Evolutionary conservation across 2,888 invertebrate genomes (phyloP).

Genomic region (Lycaena phlaeas): DNA sequence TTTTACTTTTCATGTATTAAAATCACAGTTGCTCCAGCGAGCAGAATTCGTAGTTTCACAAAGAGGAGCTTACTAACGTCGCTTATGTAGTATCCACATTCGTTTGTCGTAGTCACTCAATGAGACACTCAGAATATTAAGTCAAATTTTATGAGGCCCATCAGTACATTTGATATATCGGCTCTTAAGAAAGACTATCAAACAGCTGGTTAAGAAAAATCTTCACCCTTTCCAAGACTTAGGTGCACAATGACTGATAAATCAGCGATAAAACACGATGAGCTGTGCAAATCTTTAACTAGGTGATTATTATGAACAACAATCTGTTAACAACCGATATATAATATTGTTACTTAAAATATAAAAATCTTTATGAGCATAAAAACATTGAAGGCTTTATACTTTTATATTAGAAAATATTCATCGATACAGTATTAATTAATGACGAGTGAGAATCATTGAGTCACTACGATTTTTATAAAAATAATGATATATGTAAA

Average conservation of each 20-base stretch:
- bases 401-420: constrained; percentile 1
- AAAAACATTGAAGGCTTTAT: neutral
- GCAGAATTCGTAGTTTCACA: neutral
- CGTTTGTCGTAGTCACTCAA: neutral
- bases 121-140: neutral
- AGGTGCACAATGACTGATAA: too few relatives aligned
- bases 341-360: neutral
- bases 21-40: neutral
- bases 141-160: too few relatives aligned
- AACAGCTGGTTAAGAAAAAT: too few relatives aligned
- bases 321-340: too few relatives aligned
- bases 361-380: neutral
- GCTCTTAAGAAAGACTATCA: too few relatives aligned
- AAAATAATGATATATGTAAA: neutral
- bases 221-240: too few relatives aligned
- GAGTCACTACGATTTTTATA: constrained; percentile 2
- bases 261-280: too few relatives aligned
- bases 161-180: too few relatives aligned
- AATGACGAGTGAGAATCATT: too few relatives aligned
- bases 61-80: constrained; percentile 1
- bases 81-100: neutral
- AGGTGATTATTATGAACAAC: too few relatives aligned
- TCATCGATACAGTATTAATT: neutral
- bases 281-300: too few relatives aligned
- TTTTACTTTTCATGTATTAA: too few relatives aligned